Evolutionary conservation across 2,888 invertebrate genomes (phyloP).

Genomic region (Leistus spinibarbis): DNA sequence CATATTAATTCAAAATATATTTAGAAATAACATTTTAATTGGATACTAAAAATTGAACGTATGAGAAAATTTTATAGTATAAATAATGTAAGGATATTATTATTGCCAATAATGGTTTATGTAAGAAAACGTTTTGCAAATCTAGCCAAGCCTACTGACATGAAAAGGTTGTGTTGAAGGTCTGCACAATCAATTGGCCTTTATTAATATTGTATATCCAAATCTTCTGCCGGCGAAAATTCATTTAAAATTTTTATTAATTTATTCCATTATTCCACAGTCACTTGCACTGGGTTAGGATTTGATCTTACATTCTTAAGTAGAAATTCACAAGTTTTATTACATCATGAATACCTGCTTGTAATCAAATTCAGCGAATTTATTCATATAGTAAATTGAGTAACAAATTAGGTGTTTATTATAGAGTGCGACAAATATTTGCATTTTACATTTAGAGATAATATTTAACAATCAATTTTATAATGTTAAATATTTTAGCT

Average conservation of each 20-base stretch:
- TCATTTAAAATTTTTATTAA: slow-evolving; percentile 7
- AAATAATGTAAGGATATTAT: neutral
- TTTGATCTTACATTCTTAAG: neutral
- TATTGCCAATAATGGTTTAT: neutral
- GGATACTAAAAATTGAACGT: neutral
- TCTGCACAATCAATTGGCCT: neutral
- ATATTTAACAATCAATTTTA: too few species aligned
- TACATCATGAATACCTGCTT: neutral
- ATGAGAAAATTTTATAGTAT: neutral
- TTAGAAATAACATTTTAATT: neutral
- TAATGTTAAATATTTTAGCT: too few species aligned
- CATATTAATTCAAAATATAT: neutral
- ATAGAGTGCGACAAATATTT: neutral
- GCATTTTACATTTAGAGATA: neutral
- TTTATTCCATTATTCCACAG: neutral
- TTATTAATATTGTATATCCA: slow-evolving; percentile 5
- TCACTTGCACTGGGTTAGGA: neutral
- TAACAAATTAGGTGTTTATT: too few species aligned
- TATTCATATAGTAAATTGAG: neutral
- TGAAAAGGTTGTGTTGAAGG: slow-evolving; percentile 3
- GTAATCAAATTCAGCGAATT: neutral
- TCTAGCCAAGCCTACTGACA: neutral
- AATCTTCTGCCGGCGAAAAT: neutral
- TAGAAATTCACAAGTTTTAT: neutral
- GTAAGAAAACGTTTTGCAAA: neutral